Evolutionary conservation across 2,113 vertebrate species (phyloP).

Genomic region (Lophura nycthemera): DNA sequence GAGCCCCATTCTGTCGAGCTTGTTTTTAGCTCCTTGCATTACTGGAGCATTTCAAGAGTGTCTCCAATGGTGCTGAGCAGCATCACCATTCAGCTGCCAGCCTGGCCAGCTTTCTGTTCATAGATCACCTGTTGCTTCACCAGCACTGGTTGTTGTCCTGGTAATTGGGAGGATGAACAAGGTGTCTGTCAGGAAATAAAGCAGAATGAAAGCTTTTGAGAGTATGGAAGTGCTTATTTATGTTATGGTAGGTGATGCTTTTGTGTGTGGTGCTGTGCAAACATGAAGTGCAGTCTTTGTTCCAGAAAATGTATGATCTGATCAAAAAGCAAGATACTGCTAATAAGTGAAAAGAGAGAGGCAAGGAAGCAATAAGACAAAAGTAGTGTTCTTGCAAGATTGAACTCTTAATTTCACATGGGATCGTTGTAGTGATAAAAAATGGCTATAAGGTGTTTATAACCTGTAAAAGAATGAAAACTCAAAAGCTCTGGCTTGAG

Average conservation of each 20-base stretch:
- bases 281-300: not conserved
- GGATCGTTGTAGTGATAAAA: not conserved
- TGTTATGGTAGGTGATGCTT: not conserved
- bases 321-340: fast-evolving
- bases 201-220: not conserved
- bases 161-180: not conserved
- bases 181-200: not conserved
- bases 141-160: fast-evolving
- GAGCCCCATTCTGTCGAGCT: not conserved
- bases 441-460: not conserved
- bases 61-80: not conserved
- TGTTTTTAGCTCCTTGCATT: not conserved
- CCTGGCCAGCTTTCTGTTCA: not conserved
- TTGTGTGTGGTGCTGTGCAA: not conserved
- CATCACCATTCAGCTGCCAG: not conserved
- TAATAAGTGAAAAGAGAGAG: not conserved
- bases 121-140: not conserved
- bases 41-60: not conserved
- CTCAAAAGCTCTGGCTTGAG: not conserved
- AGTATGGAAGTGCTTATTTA: not conserved
- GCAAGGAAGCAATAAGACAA: not conserved
- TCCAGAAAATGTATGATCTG: fast-evolving
- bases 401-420: not conserved
- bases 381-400: not conserved
- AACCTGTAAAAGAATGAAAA: not conserved